Conservation (phyloP, 2,113 vertebrate genomes). For the Greenwoodochromis staneri region DNA sequence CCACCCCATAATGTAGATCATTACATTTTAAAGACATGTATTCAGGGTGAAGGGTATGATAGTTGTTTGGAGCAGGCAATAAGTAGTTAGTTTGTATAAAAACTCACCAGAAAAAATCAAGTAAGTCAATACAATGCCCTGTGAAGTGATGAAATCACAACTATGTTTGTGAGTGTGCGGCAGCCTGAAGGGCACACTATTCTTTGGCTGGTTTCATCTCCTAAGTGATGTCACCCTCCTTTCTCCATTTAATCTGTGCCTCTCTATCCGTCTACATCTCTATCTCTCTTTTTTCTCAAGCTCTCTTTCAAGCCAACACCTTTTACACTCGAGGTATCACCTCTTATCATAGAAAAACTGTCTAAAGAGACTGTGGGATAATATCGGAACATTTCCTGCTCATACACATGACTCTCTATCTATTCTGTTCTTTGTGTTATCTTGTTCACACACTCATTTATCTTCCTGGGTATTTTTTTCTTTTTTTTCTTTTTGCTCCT, state of each 20-base stretch:
- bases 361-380: conserved; percentile 33
- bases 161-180: not conserved
- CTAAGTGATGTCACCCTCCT: conserved; percentile 55
- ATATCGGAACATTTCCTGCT: conserved; percentile 39
- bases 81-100: not conserved
- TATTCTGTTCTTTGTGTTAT: not conserved
- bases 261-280: not conserved
- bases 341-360: conserved; percentile 39
- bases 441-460: conserved; percentile 28
- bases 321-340: conserved; percentile 7
- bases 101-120: not conserved
- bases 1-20: not conserved
- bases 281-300: not conserved
- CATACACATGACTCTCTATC: conserved; percentile 20
- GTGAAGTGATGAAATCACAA: not conserved
- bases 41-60: not conserved
- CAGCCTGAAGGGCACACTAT: conserved; percentile 46
- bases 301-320: conserved; percentile 9
- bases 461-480: conserved; percentile 4
- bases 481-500: not conserved
- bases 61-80: not conserved
- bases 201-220: conserved; percentile 47
- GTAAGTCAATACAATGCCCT: not conserved
- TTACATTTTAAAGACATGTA: not conserved
- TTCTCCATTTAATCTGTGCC: conserved; percentile 38